Conservation (phyloP, 2,113 vertebrate species). For the Willisornis vidua region DNA sequence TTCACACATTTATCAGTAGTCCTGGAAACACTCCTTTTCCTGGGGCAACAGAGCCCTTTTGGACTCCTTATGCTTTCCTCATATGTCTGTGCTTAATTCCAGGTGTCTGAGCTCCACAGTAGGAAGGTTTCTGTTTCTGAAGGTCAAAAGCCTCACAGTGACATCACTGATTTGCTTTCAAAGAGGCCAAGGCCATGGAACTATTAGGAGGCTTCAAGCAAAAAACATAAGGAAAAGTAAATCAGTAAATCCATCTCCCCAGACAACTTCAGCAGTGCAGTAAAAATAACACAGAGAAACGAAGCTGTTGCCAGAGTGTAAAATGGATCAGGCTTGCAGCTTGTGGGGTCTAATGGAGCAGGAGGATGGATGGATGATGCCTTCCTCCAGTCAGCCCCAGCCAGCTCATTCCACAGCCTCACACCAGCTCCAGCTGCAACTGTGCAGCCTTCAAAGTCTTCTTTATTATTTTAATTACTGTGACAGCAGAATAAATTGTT, state of each 20-base stretch:
- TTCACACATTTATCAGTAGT: neutral
- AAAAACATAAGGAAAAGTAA: neutral
- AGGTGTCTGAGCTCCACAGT: neutral
- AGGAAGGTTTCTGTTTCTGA: neutral
- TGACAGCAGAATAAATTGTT: neutral
- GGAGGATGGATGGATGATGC: neutral
- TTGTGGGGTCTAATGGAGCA: fast-evolving
- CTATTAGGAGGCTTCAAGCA: neutral
- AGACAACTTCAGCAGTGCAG: neutral
- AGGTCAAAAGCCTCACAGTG: neutral
- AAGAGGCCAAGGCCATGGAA: neutral
- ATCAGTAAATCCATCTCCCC: neutral
- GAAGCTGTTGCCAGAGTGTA: neutral
- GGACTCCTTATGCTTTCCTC: neutral
- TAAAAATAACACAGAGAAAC: neutral
- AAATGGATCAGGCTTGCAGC: neutral
- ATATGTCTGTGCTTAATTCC: neutral
- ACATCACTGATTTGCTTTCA: neutral
- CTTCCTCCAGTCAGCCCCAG: neutral
- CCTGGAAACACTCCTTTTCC: neutral
- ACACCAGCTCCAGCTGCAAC: neutral
- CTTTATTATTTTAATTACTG: neutral
- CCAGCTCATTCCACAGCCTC: neutral
- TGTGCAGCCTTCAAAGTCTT: neutral
- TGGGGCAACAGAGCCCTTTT: neutral